Evolutionary conservation across 2,888 invertebrate species (phyloP).

Genomic region (Anthrax anthrax): DNA sequence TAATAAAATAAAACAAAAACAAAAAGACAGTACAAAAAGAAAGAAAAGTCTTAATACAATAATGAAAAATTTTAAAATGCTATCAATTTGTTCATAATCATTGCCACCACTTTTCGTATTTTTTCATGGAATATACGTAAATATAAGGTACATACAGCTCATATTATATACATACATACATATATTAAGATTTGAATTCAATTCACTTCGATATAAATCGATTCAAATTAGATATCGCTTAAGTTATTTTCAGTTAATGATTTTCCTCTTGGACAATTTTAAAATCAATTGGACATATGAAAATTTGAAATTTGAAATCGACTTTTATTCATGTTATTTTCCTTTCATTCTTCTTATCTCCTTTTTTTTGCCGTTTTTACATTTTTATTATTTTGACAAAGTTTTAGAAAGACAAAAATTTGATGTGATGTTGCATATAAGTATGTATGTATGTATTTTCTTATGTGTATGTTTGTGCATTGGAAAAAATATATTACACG

Average conservation of each 20-base stretch:
- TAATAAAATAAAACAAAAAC: neutral
- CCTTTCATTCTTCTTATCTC: no score
- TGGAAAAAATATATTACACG: no score
- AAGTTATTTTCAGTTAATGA: neutral
- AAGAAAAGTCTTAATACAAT: no score
- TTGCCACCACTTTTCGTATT: neutral
- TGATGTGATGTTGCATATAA: neutral
- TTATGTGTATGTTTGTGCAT: no score
- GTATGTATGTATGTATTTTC: no score
- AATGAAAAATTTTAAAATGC: no score
- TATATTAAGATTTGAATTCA: neutral
- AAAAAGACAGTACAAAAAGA: no score
- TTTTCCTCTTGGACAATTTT: neutral
- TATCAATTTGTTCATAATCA: neutral
- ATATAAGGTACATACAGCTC: neutral
- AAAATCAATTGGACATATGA: neutral
- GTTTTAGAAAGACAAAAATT: no score
- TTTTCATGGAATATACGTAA: neutral
- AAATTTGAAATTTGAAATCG: neutral
- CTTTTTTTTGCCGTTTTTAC: neutral
- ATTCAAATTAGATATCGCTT: neutral
- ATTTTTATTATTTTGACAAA: neutral
- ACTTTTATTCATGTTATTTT: no score
- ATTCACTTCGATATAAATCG: neutral
- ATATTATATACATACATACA: no score